These are phyloP conservation scores for Mixornis gularis DNA, from an alignment of 2,113 vertebrate species.

Conservation along the genomic window DNA sequence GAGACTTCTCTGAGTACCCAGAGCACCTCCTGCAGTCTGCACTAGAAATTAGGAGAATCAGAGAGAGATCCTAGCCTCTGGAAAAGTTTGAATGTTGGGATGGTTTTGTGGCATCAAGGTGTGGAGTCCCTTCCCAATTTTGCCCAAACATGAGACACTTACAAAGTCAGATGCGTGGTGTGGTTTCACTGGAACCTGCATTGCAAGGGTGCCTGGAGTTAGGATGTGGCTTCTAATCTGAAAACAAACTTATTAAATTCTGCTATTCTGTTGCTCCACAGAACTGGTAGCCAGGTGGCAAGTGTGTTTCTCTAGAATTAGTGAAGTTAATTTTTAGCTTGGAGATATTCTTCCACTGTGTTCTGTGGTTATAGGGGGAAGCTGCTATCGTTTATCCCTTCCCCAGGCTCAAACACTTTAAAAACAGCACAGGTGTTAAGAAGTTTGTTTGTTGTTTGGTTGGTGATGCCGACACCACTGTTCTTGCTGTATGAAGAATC, in stretches of 20 bases:
- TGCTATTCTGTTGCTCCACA: not conserved
- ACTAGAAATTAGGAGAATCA: not conserved
- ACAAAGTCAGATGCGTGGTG: not conserved
- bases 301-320: not conserved
- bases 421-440: not conserved
- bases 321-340: not conserved
- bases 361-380: not conserved
- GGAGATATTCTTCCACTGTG: not conserved
- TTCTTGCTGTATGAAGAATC: not conserved
- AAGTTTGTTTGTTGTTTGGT: not conserved
- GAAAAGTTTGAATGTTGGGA: not conserved
- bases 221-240: not conserved
- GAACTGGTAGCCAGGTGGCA: not conserved
- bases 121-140: not conserved
- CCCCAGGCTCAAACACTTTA: not conserved
- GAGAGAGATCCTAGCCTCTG: not conserved
- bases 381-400: not conserved
- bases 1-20: not conserved
- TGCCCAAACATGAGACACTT: not conserved
- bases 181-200: accelerated
- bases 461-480: not conserved
- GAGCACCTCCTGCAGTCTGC: not conserved
- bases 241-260: not conserved
- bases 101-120: not conserved
- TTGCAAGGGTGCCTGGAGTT: not conserved